Base-by-base conservation (phyloP, 2,888 invertebrate species). In the Acronicta psi region DNA sequence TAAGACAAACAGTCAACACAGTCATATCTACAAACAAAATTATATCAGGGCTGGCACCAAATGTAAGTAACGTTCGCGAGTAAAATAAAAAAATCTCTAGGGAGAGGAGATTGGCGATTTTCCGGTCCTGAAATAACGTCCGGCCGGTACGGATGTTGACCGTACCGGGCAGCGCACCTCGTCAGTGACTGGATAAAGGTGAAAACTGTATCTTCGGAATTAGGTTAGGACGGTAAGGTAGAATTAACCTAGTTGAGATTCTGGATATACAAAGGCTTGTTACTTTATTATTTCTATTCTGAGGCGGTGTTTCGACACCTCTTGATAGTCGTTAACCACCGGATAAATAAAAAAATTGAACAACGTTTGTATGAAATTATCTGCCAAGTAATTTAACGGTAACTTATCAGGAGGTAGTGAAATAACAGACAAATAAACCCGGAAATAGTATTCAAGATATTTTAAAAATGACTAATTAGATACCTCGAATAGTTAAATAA, bases 61-160 rank as follows among this genome's bases (percentile, higher is more conserved):
- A 77, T 80, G 80, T 72, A 64, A 75, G 66, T 69, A 77, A 77
- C 67, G 63, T 50, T 69, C 59, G 61, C 46, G 69, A 59, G 63
- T 71, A 61, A 76, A 81, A 86, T 82, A 86, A 85, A 80, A 83
- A 82, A 71, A 67, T 77, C 77, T 79, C 80, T 79, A 79, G 77
- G 69, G 81, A 82, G 80, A 85, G 90, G 91, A 92, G 92, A 94
- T 93, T 93, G 93, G 79, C 82, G 89, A 91, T 92, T 91, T 93
- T 93, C 93, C 93, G 93, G 92, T 81, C 65, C 79, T 86, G 84
- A 87, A 92, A 93, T 93, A 87, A 93, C 90, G 84, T 93, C 93
- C 93, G 93, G 89, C 76, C 75, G 75, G 81, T 60, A 85, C 92
- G 92, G 92, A 93, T 88, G 92, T 91, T 88, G 88, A 87, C 88